Base-by-base conservation (phyloP, 37 sponge, comb jelly and placozoan genomes). In the Haliclona indistincta region DNA sequence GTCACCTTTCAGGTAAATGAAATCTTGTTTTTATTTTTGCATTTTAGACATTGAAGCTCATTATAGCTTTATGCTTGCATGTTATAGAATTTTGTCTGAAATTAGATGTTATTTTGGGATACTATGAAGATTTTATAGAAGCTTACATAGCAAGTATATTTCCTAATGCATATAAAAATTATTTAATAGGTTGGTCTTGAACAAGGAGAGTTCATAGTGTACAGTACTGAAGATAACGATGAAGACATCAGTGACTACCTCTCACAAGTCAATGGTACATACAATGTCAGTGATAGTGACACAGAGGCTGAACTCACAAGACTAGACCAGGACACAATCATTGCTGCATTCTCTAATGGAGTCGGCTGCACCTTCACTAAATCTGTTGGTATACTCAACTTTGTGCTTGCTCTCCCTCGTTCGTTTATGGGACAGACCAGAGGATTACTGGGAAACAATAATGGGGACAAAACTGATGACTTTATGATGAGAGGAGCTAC, bases 401-500 rank as follows among this genome's bases (percentile, higher is more conserved):
- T 71, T 55, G 72, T 70, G 2, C 3, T 67, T 15, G 43, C 47
- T 49, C 51, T 83, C 13, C 86, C 86, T 26, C 33, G 47, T 30
- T 45, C 56, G 25, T 76, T 81, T 41, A 64, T 15, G 32, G 72
- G 73, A 7, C 43, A 40, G 28, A 84, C 86, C 22, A 43, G 64
- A n/a, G 93, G 93, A 15, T 63, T 92, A 19, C 38, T 92, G 29
- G 93, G 93, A 20, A 79, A 86, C 63, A 88, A 65, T 54, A 84
- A 92, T 70, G 88, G 73, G 25, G 54, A 84, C 56, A 44, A 2
- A 17, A 66, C 56, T 26, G 85, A 92, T 75, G 93, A 92, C 49
- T 77, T 87, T 29, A n/a, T 54, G 30, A 55, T 34, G 33, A n/a
- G n/a, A n/a, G n/a, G n/a, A n/a, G n/a, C n/a, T n/a, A n/a, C n/a